phyloP scores from a whole-genome alignment of 2,113 vertebrate species.

The Origma solitaria region DNA sequence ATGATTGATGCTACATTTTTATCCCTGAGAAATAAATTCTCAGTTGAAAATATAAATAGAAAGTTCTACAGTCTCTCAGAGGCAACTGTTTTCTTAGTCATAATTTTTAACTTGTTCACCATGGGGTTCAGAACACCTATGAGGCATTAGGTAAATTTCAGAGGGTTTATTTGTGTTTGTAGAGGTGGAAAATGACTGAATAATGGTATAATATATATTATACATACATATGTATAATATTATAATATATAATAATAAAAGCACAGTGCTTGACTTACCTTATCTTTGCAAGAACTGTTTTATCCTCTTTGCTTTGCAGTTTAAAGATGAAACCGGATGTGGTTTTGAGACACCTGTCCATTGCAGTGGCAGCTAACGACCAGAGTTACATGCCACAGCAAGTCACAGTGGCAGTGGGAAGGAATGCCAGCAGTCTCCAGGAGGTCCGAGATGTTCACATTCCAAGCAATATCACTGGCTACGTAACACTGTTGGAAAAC shows the following conservation, averaged over 20 bases:
- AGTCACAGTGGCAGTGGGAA: slow-evolving; percentile 91
- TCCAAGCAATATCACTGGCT: slow-evolving; percentile 95
- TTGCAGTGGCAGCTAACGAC: slow-evolving; percentile 90
- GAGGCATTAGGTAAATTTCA: not conserved
- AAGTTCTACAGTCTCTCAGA: not conserved
- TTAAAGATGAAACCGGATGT: slow-evolving; percentile 95
- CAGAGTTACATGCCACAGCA: slow-evolving; percentile 99
- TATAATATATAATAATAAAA: not conserved
- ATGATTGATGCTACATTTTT: not conserved
- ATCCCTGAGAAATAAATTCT: not conserved
- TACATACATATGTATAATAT: not conserved
- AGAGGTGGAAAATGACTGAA: not conserved
- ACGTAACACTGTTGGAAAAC: slow-evolving; percentile 92
- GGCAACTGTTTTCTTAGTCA: not conserved
- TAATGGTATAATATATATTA: not conserved
- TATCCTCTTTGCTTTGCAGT: slow-evolving; percentile 67
- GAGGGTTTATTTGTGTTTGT: not conserved
- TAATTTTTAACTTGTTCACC: not conserved
- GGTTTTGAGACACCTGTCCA: slow-evolving; percentile 88
- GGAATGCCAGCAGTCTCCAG: slow-evolving; percentile 84
- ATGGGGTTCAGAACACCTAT: not conserved
- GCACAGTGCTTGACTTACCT: not conserved
- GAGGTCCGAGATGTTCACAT: slow-evolving; percentile 95
- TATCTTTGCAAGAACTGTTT: not conserved
- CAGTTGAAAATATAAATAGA: not conserved